These are phyloP conservation scores for Leptatherina wallacei DNA, from an alignment of 2,797 vertebrate species.

Conservation along the genomic window DNA sequence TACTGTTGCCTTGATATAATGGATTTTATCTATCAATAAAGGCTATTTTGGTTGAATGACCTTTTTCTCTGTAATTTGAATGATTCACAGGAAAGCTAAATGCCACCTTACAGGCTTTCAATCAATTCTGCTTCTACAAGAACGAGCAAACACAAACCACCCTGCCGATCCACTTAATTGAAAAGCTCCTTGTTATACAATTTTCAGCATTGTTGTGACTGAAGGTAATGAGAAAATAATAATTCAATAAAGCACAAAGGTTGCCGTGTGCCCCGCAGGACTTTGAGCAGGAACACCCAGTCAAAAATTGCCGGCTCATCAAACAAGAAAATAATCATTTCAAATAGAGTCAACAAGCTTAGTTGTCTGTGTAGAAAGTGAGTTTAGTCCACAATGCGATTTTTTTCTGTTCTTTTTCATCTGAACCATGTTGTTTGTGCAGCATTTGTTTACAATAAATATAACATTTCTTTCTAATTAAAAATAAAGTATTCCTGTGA, in stretches of 20 bases:
- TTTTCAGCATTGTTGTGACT: conserved; percentile 52
- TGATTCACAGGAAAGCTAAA: conserved; percentile 61
- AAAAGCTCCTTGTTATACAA: conserved; percentile 55
- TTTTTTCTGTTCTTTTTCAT: neutral
- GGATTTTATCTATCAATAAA: conserved; percentile 68
- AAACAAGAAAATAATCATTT: conserved; percentile 42
- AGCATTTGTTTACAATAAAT: neutral
- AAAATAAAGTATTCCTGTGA: neutral
- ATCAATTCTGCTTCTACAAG: conserved; percentile 69
- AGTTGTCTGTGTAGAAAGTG: neutral
- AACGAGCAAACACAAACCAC: conserved; percentile 65
- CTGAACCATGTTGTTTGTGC: neutral
- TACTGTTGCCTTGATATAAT: conserved; percentile 53
- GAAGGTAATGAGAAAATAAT: conserved; percentile 68
- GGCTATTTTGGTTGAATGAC: conserved; percentile 63
- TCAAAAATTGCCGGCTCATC: conserved; percentile 44
- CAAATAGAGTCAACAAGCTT: conserved; percentile 20
- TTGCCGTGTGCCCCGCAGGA: conserved; percentile 41
- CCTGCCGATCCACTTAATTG: conserved; percentile 42
- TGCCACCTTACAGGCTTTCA: conserved; percentile 66
- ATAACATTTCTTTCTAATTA: neutral
- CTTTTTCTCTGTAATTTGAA: conserved; percentile 59
- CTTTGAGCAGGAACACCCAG: conserved; percentile 31
- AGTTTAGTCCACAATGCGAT: neutral
- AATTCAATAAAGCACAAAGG: conserved; percentile 58